Evolutionary conservation across 1,140 invertebrate species (phyloP).

Genomic region (Lasaia peninsularis): DNA sequence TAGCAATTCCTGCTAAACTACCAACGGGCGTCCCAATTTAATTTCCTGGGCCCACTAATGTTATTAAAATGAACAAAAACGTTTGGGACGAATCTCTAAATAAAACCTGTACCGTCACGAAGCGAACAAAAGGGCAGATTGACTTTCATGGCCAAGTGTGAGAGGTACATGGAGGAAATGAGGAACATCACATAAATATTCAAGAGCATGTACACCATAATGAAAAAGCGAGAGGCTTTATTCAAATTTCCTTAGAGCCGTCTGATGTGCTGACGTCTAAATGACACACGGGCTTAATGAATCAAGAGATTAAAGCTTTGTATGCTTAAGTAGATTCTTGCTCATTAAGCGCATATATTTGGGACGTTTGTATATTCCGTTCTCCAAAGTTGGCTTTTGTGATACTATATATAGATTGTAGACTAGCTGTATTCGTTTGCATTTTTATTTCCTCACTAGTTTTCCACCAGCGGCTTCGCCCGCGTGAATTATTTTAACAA

Average conservation of each 20-base stretch:
- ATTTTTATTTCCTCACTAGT: no score
- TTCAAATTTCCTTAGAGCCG: constrained; percentile 29
- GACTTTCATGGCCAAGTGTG: constrained; percentile 34
- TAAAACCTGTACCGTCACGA: constrained; percentile 2
- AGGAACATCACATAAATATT: constrained; percentile 45
- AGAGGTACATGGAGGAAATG: constrained; percentile 35
- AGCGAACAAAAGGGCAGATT: constrained; percentile 24
- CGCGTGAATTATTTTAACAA: no score
- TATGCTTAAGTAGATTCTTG: constrained; percentile 7
- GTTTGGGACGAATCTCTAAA: constrained; percentile 1
- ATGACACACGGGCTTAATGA: constrained; percentile 32
- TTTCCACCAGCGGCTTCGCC: no score
- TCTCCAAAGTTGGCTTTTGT: neutral
- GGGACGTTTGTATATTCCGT: no score
- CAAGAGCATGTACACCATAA: constrained; percentile 37
- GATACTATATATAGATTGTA: no score
- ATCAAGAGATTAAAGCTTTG: constrained; percentile 26
- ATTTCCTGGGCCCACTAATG: neutral
- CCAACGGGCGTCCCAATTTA: neutral
- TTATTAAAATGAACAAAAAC: constrained; percentile 5
- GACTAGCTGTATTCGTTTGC: no score
- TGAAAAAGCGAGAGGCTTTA: constrained; percentile 39
- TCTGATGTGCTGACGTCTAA: constrained; percentile 35
- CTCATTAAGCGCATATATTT: no score
- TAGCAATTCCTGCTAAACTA: neutral